A percentile compares a stretch with the other conserved stretches of the same genome.
phyloP scores from a whole-genome alignment of 2,888 invertebrate species.

The Eurois occulta region DNA sequence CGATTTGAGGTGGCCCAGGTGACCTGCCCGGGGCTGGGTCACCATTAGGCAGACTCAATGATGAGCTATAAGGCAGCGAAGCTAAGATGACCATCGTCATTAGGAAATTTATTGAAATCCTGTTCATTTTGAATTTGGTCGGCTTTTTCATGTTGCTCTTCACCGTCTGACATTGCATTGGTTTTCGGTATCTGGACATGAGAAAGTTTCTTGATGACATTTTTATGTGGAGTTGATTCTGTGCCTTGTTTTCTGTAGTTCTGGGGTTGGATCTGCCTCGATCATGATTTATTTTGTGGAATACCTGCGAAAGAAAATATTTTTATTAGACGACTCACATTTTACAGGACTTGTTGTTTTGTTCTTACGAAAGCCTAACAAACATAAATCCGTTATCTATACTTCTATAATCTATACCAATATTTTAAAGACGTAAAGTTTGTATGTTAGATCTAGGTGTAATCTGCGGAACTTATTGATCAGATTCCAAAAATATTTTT shows the following conservation, averaged over 20 bases:
- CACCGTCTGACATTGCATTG: conserved; percentile 62
- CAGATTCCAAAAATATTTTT: background rate
- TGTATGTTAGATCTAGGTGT: background rate
- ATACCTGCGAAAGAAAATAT: conserved; percentile 65
- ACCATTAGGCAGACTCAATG: conserved; percentile 87
- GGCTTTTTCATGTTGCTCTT: conserved; percentile 70
- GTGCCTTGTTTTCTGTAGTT: conserved; percentile 27
- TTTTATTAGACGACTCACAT: background rate
- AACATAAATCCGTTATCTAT: background rate
- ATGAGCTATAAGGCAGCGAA: conserved; percentile 84
- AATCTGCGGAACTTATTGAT: background rate
- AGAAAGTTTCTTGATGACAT: conserved; percentile 65
- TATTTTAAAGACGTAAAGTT: background rate
- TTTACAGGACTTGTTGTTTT: background rate
- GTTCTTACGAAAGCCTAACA: background rate
- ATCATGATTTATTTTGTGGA: conserved; percentile 61
- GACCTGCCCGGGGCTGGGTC: conserved; percentile 93
- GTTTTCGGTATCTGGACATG: conserved; percentile 59
- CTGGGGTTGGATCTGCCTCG: conserved; percentile 32
- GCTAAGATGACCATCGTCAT: conserved; percentile 79
- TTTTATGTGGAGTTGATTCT: conserved; percentile 53
- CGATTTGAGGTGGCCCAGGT: conserved; percentile 90
- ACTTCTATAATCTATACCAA: background rate
- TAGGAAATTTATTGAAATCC: conserved; percentile 71
- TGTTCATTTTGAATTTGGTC: conserved; percentile 79